Percentiles rank a stretch among this genome's conserved stretches.
phyloP scores from a whole-genome alignment of 37 sponge, comb jelly and placozoan genomes.

The Halisarca cf. caerulea region DNA sequence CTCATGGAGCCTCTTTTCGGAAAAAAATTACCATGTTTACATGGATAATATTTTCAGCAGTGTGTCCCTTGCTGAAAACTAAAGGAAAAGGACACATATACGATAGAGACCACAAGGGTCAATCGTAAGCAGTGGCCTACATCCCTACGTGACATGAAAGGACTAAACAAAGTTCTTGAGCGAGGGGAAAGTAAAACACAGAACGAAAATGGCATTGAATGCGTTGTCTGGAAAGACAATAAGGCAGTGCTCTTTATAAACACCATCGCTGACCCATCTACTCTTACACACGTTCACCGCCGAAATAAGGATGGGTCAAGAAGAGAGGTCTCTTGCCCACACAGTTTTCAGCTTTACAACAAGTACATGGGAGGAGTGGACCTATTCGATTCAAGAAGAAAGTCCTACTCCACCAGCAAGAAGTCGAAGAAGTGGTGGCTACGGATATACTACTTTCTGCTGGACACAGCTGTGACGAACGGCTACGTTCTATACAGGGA shows the following conservation, averaged over 20 bases:
- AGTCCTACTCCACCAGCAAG: background rate
- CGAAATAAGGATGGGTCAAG: slow-evolving; percentile 9
- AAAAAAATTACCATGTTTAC: background rate
- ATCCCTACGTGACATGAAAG: background rate
- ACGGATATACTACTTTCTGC: background rate
- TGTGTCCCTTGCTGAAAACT: too few species aligned
- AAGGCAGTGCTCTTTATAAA: background rate
- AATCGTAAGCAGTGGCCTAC: background rate
- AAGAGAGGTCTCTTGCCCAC: background rate
- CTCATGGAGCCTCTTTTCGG: background rate
- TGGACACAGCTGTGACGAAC: background rate
- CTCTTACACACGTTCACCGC: background rate
- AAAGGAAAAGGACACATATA: background rate
- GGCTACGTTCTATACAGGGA: background rate
- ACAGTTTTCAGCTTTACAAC: background rate
- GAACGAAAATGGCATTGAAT: background rate
- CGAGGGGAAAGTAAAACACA: background rate
- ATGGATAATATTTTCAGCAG: too few species aligned
- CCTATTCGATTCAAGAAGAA: background rate
- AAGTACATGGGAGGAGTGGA: slow-evolving; percentile 16
- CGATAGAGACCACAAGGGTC: background rate
- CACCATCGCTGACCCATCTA: slow-evolving; percentile 8
- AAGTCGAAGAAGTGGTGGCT: slow-evolving; percentile 13
- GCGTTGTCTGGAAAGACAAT: slow-evolving; percentile 3
- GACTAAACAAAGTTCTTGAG: background rate